phyloP scores from a whole-genome alignment of 2,888 invertebrate species.

The Cerastoderma edule region DNA sequence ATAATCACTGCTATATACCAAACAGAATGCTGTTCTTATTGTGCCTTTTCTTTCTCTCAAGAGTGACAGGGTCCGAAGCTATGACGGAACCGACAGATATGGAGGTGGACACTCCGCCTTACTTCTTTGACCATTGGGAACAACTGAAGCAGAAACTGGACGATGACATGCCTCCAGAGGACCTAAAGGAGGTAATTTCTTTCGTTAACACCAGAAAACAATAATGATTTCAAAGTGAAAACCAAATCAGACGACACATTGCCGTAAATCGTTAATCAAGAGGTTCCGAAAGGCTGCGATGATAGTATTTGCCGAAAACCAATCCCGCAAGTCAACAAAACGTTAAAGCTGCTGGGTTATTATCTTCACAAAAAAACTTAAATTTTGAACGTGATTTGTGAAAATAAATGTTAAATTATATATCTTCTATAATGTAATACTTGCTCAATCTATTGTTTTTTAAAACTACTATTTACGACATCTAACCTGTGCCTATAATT shows the following conservation, averaged over 20 bases:
- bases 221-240: background rate
- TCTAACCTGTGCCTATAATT: too few species aligned
- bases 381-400: too few species aligned
- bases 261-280: background rate
- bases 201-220: background rate
- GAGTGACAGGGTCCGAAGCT: too few species aligned
- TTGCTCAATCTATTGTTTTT: too few species aligned
- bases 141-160: background rate
- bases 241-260: background rate
- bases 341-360: background rate
- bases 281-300: background rate
- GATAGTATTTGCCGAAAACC: background rate
- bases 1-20: too few species aligned
- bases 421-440: too few species aligned
- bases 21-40: too few species aligned
- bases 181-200: background rate
- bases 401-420: too few species aligned
- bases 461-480: too few species aligned
- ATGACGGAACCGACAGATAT: background rate
- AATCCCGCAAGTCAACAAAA: background rate
- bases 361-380: background rate
- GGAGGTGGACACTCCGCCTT: background rate
- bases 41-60: too few species aligned
- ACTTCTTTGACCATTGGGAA: background rate
- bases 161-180: conserved; percentile 14